These are phyloP conservation scores for Crambe crambe DNA, from an alignment of 37 sponge, comb jelly and placozoan species.

Conservation along the genomic window DNA sequence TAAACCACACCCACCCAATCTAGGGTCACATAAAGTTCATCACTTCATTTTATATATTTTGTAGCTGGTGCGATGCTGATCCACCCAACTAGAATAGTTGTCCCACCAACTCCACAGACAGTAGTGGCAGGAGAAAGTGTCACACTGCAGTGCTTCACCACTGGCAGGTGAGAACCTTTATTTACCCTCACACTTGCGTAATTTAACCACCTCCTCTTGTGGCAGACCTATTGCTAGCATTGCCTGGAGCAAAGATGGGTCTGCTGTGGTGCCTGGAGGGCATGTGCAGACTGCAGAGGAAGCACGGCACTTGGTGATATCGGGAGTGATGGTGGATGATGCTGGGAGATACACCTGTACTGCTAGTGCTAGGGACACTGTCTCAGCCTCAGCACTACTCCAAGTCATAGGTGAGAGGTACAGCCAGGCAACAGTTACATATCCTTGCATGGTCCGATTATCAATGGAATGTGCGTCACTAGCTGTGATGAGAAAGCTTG, in stretches of 20 bases:
- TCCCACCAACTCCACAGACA: background rate
- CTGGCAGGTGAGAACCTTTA: conserved; percentile 41
- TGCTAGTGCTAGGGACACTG: background rate
- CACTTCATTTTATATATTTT: background rate
- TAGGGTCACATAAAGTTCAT: background rate
- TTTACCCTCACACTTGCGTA: background rate
- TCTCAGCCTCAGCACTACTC: background rate
- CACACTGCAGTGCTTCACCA: conserved; percentile 56
- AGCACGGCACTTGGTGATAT: conserved; percentile 11
- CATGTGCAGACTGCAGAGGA: conserved; percentile 1
- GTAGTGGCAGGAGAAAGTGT: conserved; percentile 40
- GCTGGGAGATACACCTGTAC: conserved; percentile 53
- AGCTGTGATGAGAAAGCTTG: too few species aligned
- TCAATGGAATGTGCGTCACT: too few species aligned
- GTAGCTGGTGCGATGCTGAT: background rate
- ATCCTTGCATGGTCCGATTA: too few species aligned
- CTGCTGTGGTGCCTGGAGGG: background rate
- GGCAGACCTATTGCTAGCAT: conserved; percentile 41
- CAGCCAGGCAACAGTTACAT: too few species aligned
- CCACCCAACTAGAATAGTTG: background rate
- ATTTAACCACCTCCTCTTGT: too few species aligned
- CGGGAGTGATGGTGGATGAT: conserved; percentile 9
- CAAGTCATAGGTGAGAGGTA: conserved; percentile 12
- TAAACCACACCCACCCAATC: conserved; percentile 13
- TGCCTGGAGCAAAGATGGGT: conserved; percentile 47